Evolutionary conservation across 2,113 vertebrate species (phyloP).

Genomic region (Tragelaphus strepsiceros): DNA sequence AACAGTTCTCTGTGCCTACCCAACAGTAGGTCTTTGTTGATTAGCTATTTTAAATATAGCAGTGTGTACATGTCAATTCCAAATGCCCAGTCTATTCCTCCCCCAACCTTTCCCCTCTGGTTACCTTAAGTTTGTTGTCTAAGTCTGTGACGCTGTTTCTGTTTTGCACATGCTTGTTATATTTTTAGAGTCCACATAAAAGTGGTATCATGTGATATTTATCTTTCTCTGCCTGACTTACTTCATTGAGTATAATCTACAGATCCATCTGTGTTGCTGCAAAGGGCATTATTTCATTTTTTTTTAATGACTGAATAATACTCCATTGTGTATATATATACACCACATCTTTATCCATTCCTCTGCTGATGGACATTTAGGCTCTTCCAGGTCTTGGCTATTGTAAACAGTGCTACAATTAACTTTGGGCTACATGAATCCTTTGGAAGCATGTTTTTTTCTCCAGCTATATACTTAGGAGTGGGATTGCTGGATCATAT

Average conservation of each 20-base stretch:
- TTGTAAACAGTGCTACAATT: background rate
- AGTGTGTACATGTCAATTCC: background rate
- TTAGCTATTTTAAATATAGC: background rate
- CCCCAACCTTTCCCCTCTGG: no score
- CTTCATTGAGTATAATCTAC: background rate
- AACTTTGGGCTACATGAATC: background rate
- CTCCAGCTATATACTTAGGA: background rate
- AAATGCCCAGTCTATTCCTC: background rate
- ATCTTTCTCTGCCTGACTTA: background rate
- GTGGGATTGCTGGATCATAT: background rate
- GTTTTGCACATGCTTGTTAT: background rate
- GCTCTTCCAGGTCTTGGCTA: background rate
- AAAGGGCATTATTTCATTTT: background rate
- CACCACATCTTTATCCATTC: background rate
- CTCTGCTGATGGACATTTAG: background rate
- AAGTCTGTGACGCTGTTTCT: background rate
- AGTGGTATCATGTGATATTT: background rate
- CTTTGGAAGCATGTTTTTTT: background rate
- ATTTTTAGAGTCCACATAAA: background rate
- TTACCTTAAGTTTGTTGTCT: background rate
- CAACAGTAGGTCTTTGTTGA: background rate
- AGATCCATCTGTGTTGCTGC: background rate
- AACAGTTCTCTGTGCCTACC: background rate
- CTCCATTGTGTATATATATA: background rate
- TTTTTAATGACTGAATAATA: background rate